A percentile compares a stretch with the other conserved stretches of the same genome.
Conservation (phyloP, 2,888 invertebrate genomes). For the Eutolmus rufibarbis region DNA sequence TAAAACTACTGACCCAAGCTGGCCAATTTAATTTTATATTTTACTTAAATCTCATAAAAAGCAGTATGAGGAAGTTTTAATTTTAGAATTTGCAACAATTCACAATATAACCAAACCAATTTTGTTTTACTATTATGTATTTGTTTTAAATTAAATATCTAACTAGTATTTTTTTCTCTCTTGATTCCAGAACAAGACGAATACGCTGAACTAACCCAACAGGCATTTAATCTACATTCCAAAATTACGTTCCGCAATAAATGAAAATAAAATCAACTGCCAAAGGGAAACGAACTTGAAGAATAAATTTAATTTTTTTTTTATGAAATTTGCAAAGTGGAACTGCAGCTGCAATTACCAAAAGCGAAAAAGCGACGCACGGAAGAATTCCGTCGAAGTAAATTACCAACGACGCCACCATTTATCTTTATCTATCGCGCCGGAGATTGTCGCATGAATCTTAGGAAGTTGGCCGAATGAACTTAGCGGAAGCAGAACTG, state of each 20-base stretch:
- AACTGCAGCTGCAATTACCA: background rate
- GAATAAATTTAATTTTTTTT: background rate
- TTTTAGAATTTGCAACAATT: too few relatives aligned
- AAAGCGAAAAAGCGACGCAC: background rate
- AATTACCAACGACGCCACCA: background rate
- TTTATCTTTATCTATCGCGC: background rate
- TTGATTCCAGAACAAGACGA: background rate
- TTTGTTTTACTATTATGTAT: too few relatives aligned
- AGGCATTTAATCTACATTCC: slow-evolving; percentile 10
- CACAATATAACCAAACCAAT: too few relatives aligned
- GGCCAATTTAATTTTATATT: too few relatives aligned
- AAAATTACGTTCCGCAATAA: slow-evolving; percentile 6
- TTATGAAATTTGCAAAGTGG: background rate
- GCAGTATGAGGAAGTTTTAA: too few relatives aligned
- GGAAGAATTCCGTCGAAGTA: background rate
- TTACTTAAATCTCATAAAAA: too few relatives aligned
- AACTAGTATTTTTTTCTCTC: background rate
- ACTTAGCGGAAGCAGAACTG: background rate
- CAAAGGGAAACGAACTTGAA: background rate
- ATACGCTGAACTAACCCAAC: background rate
- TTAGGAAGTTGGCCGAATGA: background rate
- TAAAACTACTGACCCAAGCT: too few relatives aligned
- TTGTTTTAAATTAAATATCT: background rate
- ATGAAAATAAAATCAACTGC: background rate
- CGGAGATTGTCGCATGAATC: background rate